phyloP scores from a whole-genome alignment of 2,888 invertebrate species.

The Chrysolina oricalcia region DNA sequence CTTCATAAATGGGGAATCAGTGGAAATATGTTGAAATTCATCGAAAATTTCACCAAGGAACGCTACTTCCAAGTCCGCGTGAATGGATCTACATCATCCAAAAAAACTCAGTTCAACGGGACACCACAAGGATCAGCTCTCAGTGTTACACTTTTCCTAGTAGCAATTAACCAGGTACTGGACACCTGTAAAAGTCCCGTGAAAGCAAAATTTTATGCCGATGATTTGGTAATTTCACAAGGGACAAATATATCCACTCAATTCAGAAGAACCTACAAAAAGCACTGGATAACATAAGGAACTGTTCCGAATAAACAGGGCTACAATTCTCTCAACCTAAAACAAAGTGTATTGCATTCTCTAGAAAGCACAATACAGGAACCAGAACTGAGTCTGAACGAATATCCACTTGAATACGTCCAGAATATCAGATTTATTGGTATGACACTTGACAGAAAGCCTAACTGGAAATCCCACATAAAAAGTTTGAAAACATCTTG shows the following conservation, averaged over 20 bases:
- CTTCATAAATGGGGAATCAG: background rate
- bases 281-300: background rate
- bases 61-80: background rate
- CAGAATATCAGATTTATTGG: background rate
- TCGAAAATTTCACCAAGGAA: background rate
- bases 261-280: conserved; percentile 6
- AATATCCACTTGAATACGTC: conserved; percentile 5
- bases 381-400: background rate
- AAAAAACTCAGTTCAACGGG: background rate
- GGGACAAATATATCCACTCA: background rate
- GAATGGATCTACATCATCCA: background rate
- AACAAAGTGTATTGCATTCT: background rate
- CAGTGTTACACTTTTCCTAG: background rate
- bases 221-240: background rate
- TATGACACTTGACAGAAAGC: too few species aligned
- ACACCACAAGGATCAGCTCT: background rate
- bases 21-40: background rate
- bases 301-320: conserved; percentile 3
- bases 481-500: too few species aligned
- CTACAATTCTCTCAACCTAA: too few species aligned
- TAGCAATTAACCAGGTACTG: too few species aligned
- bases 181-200: too few species aligned
- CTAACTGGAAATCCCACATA: too few species aligned
- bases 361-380: background rate
- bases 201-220: too few species aligned